These are phyloP conservation scores for Rallus limicola DNA, from an alignment of 2,113 vertebrate genomes.

Conservation along the genomic window DNA sequence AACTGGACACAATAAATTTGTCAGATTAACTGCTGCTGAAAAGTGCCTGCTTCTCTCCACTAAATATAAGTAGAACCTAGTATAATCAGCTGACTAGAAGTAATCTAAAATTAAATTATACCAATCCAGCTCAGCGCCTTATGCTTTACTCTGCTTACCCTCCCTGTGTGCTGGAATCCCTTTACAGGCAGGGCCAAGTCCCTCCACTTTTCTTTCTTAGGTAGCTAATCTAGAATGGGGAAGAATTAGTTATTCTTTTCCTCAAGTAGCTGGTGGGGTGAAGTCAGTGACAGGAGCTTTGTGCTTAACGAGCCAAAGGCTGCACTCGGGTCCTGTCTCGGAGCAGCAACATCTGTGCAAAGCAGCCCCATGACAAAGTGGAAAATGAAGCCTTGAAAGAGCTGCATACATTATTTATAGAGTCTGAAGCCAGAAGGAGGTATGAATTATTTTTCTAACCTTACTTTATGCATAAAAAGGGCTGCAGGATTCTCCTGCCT, in stretches of 20 bases:
- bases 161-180: background rate
- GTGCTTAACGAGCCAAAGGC: background rate
- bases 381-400: background rate
- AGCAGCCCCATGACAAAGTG: background rate
- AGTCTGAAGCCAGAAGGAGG: background rate
- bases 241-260: background rate
- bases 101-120: background rate
- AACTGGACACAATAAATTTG: no score
- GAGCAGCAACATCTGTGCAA: background rate
- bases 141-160: background rate
- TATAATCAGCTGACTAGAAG: background rate
- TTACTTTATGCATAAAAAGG: background rate
- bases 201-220: background rate
- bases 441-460: background rate
- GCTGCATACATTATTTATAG: background rate
- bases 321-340: background rate
- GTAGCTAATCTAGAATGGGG: background rate
- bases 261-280: background rate
- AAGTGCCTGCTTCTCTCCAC: background rate
- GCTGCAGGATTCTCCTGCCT: background rate
- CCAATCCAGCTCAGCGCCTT: background rate
- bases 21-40: background rate
- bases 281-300: background rate
- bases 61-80: background rate
- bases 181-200: background rate